phyloP scores from a whole-genome alignment of 2,888 invertebrate species.

The Nephrotoma flavescens region DNA sequence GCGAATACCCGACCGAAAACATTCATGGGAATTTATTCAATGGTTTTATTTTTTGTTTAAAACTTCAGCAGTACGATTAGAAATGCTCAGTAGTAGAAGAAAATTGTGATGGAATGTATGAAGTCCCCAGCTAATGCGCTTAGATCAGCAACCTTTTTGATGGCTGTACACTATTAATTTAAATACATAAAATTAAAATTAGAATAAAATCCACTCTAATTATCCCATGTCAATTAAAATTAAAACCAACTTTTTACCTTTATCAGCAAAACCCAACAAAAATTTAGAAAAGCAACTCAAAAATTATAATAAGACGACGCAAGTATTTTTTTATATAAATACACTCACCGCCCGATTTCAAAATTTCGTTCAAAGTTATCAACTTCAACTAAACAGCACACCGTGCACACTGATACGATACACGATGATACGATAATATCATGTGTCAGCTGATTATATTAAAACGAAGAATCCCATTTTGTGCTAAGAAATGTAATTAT shows the following conservation, averaged over 20 bases:
- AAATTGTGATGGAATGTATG: no score
- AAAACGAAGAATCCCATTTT: neutral
- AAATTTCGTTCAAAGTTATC: neutral
- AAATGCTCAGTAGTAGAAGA: no score
- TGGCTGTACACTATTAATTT: neutral
- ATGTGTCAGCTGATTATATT: conserved; percentile 4
- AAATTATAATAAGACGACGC: neutral
- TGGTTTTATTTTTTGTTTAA: no score
- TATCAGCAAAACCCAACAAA: neutral
- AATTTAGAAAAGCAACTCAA: neutral
- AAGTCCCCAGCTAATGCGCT: neutral
- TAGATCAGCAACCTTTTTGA: neutral
- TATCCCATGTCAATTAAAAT: neutral
- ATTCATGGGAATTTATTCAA: no score
- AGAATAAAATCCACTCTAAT: neutral
- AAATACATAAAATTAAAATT: neutral
- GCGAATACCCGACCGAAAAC: no score
- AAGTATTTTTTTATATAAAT: neutral
- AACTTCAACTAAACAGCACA: neutral
- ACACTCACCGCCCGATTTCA: neutral
- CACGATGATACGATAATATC: neutral
- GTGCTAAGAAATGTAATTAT: neutral
- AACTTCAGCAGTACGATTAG: no score
- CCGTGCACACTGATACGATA: neutral
- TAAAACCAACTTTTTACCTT: neutral